Conservation (phyloP, 2,113 vertebrate species). For the Neotragus moschatus region DNA sequence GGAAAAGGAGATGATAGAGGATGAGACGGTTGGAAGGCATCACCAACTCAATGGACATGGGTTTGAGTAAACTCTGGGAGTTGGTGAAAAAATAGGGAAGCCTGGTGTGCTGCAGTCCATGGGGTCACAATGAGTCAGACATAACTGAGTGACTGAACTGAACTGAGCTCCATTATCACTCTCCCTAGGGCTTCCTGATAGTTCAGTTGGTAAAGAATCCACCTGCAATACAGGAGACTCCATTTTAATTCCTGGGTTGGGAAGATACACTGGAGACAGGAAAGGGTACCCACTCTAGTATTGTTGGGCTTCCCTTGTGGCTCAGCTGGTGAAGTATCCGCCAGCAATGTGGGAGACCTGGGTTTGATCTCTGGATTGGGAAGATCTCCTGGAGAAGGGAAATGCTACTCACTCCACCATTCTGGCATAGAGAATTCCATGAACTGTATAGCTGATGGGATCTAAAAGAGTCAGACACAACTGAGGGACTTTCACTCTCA, state of each 20-base stretch:
- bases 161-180: background rate
- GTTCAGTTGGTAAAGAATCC: background rate
- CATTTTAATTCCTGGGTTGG: background rate
- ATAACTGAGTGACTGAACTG: background rate
- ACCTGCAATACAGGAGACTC: background rate
- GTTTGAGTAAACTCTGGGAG: background rate
- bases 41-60: background rate
- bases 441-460: background rate
- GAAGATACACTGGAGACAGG: background rate
- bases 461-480: background rate
- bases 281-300: background rate
- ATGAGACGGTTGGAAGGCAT: background rate
- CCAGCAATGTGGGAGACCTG: background rate
- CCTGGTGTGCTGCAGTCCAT: background rate
- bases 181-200: background rate
- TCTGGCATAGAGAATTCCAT: background rate
- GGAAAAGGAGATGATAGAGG: background rate
- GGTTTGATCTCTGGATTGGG: background rate
- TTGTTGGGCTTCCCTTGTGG: background rate
- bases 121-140: fast-evolving
- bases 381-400: background rate
- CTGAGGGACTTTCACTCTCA: background rate
- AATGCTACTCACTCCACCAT: background rate
- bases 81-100: background rate
- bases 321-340: background rate